Evolutionary conservation across 2,113 vertebrate species (phyloP), one percentile per base, ranked within the genome.

Genomic region (Neogale vison): DNA sequence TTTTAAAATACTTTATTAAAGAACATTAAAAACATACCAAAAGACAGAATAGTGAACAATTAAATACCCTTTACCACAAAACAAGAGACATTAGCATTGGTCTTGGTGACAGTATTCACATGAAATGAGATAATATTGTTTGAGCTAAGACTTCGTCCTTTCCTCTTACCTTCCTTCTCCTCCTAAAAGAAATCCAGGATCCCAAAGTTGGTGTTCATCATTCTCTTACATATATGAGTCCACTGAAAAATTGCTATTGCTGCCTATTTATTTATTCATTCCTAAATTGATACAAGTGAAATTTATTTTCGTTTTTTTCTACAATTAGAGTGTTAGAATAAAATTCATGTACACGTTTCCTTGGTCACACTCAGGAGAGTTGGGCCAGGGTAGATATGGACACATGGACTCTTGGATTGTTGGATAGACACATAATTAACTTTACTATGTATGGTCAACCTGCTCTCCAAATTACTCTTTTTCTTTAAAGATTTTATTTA

Each of bases 1-100:
- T 52, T 88, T 96, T 92, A 81, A 88, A 95, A 87, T 71, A 79
- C 90, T 95, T 95, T 95, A 72, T 77, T 85, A 93, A 36, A 63
- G 21, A 82, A 47, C 55, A 80, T 67, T 65, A 72, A 95, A 90
- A 74, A 83, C 5, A 84, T 59, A 93, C 36, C 74, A 84, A 85
- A 85, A 50, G 65, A 69, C 63, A 77, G 42, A 67, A 55, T 67
- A 90, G 59, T 76, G 55, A 91, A 69, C 11, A 81, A 15, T 69
- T 67, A 34, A 18, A 82, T 50, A 45, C 3, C 4, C 5, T 89
- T 90, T 80, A 63, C 26, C n/a, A 88, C 50, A 94, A 83, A 93
- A 85, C 5, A 94, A 26, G 4, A 94, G 34, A 69, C 15, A 84
- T 47, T 88, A 94, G 81, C 61, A 65, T 76, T 94, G 76, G 47